These are phyloP conservation scores for Orestias chungarensis DNA, from an alignment of 2,797 vertebrate genomes.

Conservation along the genomic window DNA sequence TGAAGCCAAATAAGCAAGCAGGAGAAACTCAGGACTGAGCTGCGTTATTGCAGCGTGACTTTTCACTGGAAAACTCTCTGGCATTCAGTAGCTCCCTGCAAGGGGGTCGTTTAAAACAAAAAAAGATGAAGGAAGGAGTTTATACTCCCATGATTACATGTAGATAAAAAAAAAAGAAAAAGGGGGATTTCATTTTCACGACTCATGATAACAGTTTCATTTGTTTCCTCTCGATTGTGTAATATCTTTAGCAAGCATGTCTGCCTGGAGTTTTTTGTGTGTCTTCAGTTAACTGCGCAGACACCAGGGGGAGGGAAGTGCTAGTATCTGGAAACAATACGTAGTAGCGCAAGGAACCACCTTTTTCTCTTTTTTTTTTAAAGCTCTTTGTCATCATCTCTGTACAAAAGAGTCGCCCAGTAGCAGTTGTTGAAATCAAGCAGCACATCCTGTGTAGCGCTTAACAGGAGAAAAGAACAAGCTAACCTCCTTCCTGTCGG, in stretches of 20 bases:
- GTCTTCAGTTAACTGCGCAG: slow-evolving; percentile 3
- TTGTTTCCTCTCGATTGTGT: slow-evolving; percentile 26
- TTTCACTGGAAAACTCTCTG: slow-evolving; percentile 23
- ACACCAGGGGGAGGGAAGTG: slow-evolving; percentile 55
- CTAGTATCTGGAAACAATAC: slow-evolving; percentile 22
- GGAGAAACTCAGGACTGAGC: slow-evolving; percentile 47
- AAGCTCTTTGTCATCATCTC: background rate
- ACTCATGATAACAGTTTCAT: slow-evolving; percentile 29
- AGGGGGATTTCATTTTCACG: background rate
- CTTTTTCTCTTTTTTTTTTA: background rate
- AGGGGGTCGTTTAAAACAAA: slow-evolving; percentile 20
- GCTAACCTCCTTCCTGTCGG: slow-evolving; percentile 47
- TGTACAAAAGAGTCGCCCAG: background rate
- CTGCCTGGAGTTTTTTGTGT: slow-evolving; percentile 1
- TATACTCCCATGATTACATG: slow-evolving; percentile 30
- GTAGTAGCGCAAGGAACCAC: background rate
- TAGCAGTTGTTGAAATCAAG: slow-evolving; percentile 27
- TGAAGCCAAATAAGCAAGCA: slow-evolving; percentile 61
- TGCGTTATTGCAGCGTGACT: slow-evolving; percentile 62
- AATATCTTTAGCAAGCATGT: slow-evolving; percentile 29
- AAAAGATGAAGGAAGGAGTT: slow-evolving; percentile 49
- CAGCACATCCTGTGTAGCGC: slow-evolving; percentile 38
- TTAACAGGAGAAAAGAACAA: slow-evolving; percentile 28
- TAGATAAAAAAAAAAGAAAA: slow-evolving; percentile 34
- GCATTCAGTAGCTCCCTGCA: slow-evolving; percentile 39